Base-by-base conservation (phyloP, 2,888 invertebrate genomes). In the Megalurothrips usitatus region DNA sequence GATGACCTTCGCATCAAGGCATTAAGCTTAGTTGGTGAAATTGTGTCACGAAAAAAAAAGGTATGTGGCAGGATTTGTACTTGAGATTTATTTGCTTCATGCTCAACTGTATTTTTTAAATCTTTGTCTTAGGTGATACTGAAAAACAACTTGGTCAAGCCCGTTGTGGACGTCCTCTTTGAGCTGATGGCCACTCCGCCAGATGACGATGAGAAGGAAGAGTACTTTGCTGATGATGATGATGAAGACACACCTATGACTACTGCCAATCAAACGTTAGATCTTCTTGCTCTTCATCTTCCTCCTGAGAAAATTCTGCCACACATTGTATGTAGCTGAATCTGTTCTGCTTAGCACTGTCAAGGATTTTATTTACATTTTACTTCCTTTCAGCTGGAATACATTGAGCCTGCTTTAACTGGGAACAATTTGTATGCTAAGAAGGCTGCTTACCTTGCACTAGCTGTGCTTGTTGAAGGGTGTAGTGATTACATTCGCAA, bases 391-490 rank as follows among this genome's bases (percentile, higher is more conserved):
- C 84, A 90, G 90, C 86, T 90, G 84, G 86, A 88, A 81, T 87
- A 90, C 82, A 89, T 94, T 14, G 92, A 93, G 84, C 91, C 92
- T 10, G 91, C 92, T 1, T 86, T 94, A 47, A 89, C 90, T 84
- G 91, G 90, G 79, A 87, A 87, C 14, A 90, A 93, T 84, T 88
- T 91, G 14, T 89, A 91, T 83, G 89, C 90, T 0, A 91, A 93
- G 83, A 92, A 93, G 85, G 94, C 93, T 11, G 92, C 92, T 0
- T 94, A 92, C 86, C 87, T 94, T 68, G 90, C 93, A 23, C 89
- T 94, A 86, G 94, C 94, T 28, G 92, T 94, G 34, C 88, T 93
- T 82, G 92, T 93, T 1, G 94, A 95, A 87, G 94, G 94, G 0
- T 94, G 94, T 85, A 91, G 93, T 0, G 94, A 94, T 84, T 90